Evolutionary conservation across 2,888 invertebrate species (phyloP).

Genomic region (Petrolisthes manimaculis): DNA sequence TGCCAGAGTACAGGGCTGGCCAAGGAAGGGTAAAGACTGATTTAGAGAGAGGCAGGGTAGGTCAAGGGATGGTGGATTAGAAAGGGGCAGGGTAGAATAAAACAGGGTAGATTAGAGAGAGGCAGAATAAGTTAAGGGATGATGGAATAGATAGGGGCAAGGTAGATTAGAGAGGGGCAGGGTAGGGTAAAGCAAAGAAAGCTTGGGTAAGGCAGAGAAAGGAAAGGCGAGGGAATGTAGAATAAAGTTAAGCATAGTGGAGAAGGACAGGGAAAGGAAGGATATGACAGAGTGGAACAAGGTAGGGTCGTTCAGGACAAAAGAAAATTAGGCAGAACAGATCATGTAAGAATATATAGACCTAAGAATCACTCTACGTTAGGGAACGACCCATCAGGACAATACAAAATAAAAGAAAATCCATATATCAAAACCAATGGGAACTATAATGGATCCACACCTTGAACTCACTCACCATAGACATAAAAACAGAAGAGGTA

Average conservation of each 20-base stretch:
- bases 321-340: too few species aligned
- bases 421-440: neutral
- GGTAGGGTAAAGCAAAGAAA: too few species aligned
- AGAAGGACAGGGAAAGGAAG: too few species aligned
- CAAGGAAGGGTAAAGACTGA: neutral
- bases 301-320: too few species aligned
- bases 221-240: too few species aligned
- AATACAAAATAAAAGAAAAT: too few species aligned
- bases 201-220: too few species aligned
- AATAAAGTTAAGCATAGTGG: too few species aligned
- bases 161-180: too few species aligned
- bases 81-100: neutral
- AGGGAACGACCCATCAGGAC: too few species aligned
- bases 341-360: too few species aligned
- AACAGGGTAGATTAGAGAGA: neutral
- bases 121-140: neutral
- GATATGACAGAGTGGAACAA: neutral
- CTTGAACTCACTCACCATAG: slow-evolving; percentile 11
- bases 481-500: slow-evolving; percentile 49
- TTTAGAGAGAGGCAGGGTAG: neutral
- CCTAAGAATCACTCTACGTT: too few species aligned
- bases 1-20: slow-evolving; percentile 41
- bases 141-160: neutral
- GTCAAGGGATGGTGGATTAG: neutral
- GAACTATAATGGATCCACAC: neutral